phyloP scores from a whole-genome alignment of 2,888 invertebrate genomes.

The Sinotaia quadrata region DNA sequence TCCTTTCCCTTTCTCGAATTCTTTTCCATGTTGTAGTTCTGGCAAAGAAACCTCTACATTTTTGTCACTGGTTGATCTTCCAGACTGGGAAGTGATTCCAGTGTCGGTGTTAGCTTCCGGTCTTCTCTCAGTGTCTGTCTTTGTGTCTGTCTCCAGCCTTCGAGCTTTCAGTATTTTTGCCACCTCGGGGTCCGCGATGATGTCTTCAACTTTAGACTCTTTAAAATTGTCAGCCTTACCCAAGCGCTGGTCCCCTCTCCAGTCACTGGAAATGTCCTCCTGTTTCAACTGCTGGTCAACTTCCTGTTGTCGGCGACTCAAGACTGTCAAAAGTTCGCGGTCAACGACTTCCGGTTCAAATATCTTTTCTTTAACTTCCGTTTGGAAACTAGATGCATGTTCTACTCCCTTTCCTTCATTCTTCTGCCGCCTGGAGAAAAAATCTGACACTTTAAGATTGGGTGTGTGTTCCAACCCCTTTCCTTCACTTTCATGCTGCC shows the following conservation, averaged over 20 bases:
- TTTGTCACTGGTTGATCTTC: constrained; percentile 45
- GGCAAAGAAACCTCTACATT: constrained; percentile 49
- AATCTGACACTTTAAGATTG: too few species aligned
- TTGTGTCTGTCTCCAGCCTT: constrained; percentile 50
- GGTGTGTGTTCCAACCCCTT: too few species aligned
- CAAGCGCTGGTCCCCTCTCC: constrained; percentile 30
- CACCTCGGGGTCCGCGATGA: constrained; percentile 52
- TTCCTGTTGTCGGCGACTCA: constrained; percentile 73
- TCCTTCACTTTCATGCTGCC: too few species aligned
- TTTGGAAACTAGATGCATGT: too few species aligned
- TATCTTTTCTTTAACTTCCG: too few species aligned
- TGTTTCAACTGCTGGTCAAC: constrained; percentile 46
- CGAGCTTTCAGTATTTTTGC: constrained; percentile 46
- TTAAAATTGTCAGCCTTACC: constrained; percentile 32
- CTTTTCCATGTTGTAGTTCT: too few species aligned
- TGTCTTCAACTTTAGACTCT: constrained; percentile 41
- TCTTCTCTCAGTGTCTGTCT: constrained; percentile 19
- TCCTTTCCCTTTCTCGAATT: too few species aligned
- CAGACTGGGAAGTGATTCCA: constrained; percentile 40
- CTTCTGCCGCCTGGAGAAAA: too few species aligned
- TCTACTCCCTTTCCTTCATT: too few species aligned
- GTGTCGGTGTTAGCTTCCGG: too few species aligned
- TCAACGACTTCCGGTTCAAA: too few species aligned
- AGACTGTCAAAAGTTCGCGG: constrained; percentile 79
- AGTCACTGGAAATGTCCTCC: constrained; percentile 36